A percentile compares a stretch with the other conserved stretches of the same genome.
These are phyloP conservation scores for Caracal caracal DNA, from an alignment of 2,113 vertebrate genomes.

Conservation along the genomic window DNA sequence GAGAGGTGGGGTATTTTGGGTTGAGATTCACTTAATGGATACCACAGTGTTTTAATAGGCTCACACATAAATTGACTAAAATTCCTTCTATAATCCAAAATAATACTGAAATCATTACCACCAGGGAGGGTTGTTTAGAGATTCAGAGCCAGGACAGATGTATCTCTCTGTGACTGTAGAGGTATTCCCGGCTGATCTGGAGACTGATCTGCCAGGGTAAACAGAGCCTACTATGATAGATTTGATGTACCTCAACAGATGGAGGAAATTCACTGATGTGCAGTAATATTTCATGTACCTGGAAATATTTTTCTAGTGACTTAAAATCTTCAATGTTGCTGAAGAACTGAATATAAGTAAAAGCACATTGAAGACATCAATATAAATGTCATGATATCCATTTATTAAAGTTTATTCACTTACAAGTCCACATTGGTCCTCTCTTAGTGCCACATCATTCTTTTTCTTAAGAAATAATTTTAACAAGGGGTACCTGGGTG, in stretches of 20 bases:
- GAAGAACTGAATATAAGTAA: neutral
- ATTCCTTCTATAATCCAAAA: neutral
- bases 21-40: neutral
- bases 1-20: neutral
- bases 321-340: neutral
- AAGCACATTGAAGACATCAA: neutral
- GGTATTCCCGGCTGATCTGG: neutral
- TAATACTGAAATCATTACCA: neutral
- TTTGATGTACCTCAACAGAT: neutral
- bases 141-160: neutral
- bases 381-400: neutral
- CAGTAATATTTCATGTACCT: neutral
- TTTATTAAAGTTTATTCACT: neutral
- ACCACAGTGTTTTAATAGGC: neutral
- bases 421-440: neutral
- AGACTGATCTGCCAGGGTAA: neutral
- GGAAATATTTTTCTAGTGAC: neutral
- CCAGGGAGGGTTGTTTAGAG: neutral
- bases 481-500: no score
- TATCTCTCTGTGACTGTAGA: neutral
- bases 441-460: neutral
- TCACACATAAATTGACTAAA: neutral
- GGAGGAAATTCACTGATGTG: neutral
- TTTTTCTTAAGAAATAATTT: neutral
- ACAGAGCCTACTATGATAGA: neutral